phyloP scores from a whole-genome alignment of 92 coral and sea anemone species.

The Heteractis magnifica region DNA sequence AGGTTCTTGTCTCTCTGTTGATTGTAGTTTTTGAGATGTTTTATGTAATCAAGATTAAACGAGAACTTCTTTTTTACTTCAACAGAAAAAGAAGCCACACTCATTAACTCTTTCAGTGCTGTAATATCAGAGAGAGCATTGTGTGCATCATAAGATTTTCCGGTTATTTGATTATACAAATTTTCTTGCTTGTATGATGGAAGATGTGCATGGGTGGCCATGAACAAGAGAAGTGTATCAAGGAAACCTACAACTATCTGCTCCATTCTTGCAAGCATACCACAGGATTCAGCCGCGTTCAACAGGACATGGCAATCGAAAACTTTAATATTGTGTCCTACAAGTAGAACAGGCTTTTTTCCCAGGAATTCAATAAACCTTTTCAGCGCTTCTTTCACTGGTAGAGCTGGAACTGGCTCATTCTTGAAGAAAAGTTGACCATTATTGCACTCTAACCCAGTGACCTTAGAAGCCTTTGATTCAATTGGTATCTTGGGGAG shows the following conservation, averaged over 20 bases:
- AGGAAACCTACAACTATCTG: background rate
- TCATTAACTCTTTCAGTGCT: background rate
- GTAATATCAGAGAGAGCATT: background rate
- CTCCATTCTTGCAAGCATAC: background rate
- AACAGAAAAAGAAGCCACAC: background rate
- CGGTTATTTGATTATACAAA: background rate
- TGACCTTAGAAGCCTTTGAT: background rate
- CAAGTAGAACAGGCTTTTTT: background rate
- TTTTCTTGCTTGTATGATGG: slow-evolving; percentile 5
- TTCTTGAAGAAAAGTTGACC: background rate
- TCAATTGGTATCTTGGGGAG: background rate
- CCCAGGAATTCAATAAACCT: background rate
- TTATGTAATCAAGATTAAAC: background rate
- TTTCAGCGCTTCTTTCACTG: background rate
- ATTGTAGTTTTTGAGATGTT: background rate
- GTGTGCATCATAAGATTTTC: background rate
- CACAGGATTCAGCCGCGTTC: background rate
- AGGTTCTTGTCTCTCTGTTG: background rate
- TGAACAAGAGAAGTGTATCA: slow-evolving; percentile 16
- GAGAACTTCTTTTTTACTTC: background rate
- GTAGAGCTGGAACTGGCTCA: background rate
- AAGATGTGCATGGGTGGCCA: background rate
- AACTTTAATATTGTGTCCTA: slow-evolving; percentile 5
- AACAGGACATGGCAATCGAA: slow-evolving; percentile 11
- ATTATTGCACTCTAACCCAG: background rate